A percentile compares a stretch with the other conserved stretches of the same genome.
phyloP scores from a whole-genome alignment of 35 echinoderm and acorn worm species.

The Anneissia japonica region DNA sequence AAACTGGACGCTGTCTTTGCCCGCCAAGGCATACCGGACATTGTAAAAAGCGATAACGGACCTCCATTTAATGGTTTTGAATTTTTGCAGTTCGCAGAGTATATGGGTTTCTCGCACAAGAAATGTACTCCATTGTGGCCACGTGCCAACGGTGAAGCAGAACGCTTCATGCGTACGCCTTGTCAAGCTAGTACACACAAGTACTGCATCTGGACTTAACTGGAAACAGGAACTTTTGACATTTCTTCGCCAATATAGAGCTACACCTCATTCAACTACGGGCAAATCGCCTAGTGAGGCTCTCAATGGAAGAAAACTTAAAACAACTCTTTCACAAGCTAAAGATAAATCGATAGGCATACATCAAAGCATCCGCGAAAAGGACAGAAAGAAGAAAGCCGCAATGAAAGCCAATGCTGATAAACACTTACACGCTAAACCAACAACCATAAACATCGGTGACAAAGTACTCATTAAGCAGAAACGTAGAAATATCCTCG shows the following conservation, averaged over 20 bases:
- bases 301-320: constrained; percentile 38
- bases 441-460: constrained; percentile 10
- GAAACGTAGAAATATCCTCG: constrained; percentile 8
- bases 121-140: neutral
- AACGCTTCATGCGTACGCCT: neutral
- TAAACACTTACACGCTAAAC: constrained; percentile 22
- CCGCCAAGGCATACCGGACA: constrained; percentile 48
- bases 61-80: constrained; percentile 44
- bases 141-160: neutral
- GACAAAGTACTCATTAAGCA: constrained; percentile 17
- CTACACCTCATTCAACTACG: constrained; percentile 53
- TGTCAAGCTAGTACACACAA: constrained; percentile 40
- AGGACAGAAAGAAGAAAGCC: constrained; percentile 29
- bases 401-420: constrained; percentile 68
- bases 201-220: neutral
- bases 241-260: constrained; percentile 64
- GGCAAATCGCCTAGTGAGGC: constrained; percentile 17
- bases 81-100: neutral
- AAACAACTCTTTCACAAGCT: constrained; percentile 8
- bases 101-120: neutral
- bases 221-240: constrained; percentile 59
- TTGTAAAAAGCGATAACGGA: constrained; percentile 64
- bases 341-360: neutral
- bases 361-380: constrained; percentile 30
- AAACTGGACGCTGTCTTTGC: constrained; percentile 55